Base-by-base conservation (phyloP, 2,113 vertebrate genomes). In the Hippocampus mohnikei region DNA sequence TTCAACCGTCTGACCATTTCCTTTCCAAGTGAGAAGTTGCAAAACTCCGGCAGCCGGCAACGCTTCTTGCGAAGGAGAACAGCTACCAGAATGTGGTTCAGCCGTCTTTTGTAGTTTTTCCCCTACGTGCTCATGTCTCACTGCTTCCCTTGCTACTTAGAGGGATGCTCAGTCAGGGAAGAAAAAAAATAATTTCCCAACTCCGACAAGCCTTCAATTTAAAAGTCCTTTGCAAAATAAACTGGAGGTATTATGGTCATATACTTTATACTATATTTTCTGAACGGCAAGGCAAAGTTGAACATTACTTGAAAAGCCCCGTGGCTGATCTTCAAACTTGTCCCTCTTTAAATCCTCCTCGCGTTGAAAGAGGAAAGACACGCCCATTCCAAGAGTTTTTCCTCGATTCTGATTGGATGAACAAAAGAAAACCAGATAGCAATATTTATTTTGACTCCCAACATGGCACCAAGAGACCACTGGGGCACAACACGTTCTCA, bases 1-100 rank as follows among this genome's bases (percentile, higher is more conserved):
- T 89, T 91, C 52, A 95, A 88, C 73, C 92, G 93, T 74, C 94
- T 94, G 73, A 95, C 94, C 95, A 93, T 94, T 74, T 55, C 52
- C 52, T 55, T 55, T 23, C 84, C 91, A 84, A 69, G 76, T 25
- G 50, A 78, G 56, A 80, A 65, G 79, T 82, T 82, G 66, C 83
- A 46, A 69, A 78, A 82, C 33, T 64, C 76, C 70, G 59, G 58
- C 60, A 44, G 33, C 27, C 46, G 66, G 33, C 65, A 6, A 60
- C 8, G 62, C 65, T 13, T 60, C 7, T 85, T 81, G 2, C 66
- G 72, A 78, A 65, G 81, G 61, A 63, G 46, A 58, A 74, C 21
- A 2, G 44, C 10, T 64, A 74, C 78, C 71, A 71, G 48, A 3
- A 62, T n/a, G 16, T 41, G 69, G 42, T 64, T 76, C 40, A 58